Evolutionary conservation across 2,888 invertebrate species (phyloP).

Genomic region (Campoletis raptor): DNA sequence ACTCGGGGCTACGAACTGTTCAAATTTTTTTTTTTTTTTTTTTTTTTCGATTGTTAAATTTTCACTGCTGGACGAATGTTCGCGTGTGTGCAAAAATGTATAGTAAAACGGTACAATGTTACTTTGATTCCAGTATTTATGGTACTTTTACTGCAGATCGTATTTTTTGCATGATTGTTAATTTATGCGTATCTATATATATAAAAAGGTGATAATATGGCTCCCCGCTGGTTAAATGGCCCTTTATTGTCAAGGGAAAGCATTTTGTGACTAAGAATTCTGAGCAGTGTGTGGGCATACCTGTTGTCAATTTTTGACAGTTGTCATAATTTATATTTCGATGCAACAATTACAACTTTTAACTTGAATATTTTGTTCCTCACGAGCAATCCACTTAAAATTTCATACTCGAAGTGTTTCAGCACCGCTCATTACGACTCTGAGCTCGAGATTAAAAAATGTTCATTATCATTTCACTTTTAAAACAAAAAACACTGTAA

Average conservation of each 20-base stretch:
- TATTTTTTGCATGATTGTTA: constrained; percentile 59
- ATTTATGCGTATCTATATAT: constrained; percentile 11
- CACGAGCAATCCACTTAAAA: too few species aligned
- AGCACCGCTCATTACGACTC: too few species aligned
- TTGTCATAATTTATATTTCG: not conserved
- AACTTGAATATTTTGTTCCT: too few species aligned
- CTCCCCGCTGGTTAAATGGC: constrained; percentile 12
- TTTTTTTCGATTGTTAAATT: constrained; percentile 56
- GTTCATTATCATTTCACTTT: too few species aligned
- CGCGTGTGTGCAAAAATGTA: constrained; percentile 25
- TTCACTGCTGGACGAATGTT: constrained; percentile 37
- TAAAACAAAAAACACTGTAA: too few species aligned
- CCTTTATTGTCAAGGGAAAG: not conserved
- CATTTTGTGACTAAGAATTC: not conserved
- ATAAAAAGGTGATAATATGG: constrained; percentile 10
- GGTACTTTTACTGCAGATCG: constrained; percentile 65
- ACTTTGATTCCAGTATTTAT: constrained; percentile 66
- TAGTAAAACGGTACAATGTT: constrained; percentile 21
- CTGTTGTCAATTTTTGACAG: not conserved
- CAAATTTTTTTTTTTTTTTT: constrained; percentile 15
- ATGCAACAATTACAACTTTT: not conserved
- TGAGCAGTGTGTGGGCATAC: not conserved
- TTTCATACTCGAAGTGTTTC: too few species aligned
- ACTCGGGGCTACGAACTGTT: not conserved
- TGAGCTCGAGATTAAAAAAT: too few species aligned